phyloP scores from a whole-genome alignment of 1,140 invertebrate species.

The Elymnias hypermnestra region DNA sequence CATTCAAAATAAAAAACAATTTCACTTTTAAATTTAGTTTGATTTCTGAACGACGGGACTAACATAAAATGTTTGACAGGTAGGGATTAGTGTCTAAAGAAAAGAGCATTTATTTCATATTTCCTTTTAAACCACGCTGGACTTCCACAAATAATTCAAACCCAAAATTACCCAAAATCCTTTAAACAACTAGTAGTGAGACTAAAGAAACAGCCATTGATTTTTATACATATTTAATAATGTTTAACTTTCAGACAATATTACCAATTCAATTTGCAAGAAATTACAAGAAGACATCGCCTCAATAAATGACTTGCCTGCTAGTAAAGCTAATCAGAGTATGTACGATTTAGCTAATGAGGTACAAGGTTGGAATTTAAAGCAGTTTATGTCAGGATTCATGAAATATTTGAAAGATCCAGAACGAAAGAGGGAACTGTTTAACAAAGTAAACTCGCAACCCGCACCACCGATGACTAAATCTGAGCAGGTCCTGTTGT shows the following conservation, averaged over 20 bases:
- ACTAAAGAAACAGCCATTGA: too few relatives aligned
- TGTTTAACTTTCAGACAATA: constrained; percentile 39
- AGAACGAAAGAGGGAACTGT: constrained; percentile 47
- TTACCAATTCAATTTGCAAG: constrained; percentile 29
- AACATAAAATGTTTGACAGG: too few relatives aligned
- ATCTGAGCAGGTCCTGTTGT: constrained; percentile 54
- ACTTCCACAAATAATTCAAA: neutral
- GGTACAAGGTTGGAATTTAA: constrained; percentile 29
- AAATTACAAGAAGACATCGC: constrained; percentile 39
- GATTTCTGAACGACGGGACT: too few relatives aligned
- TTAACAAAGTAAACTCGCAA: constrained; percentile 33
- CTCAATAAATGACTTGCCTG: constrained; percentile 30
- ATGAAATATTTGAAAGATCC: constrained; percentile 51
- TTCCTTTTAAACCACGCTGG: too few relatives aligned
- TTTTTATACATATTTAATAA: neutral
- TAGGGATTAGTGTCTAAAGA: too few relatives aligned
- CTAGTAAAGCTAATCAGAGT: constrained; percentile 27
- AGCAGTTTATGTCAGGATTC: constrained; percentile 41
- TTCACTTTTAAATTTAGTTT: too few relatives aligned
- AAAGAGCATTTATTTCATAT: too few relatives aligned
- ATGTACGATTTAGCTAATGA: constrained; percentile 42
- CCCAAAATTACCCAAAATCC: too few relatives aligned
- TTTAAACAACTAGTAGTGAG: too few relatives aligned
- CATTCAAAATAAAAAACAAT: too few relatives aligned
- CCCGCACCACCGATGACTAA: constrained; percentile 54